phyloP scores from a whole-genome alignment of 2,888 invertebrate species.

The Xanthorhoe designata region DNA sequence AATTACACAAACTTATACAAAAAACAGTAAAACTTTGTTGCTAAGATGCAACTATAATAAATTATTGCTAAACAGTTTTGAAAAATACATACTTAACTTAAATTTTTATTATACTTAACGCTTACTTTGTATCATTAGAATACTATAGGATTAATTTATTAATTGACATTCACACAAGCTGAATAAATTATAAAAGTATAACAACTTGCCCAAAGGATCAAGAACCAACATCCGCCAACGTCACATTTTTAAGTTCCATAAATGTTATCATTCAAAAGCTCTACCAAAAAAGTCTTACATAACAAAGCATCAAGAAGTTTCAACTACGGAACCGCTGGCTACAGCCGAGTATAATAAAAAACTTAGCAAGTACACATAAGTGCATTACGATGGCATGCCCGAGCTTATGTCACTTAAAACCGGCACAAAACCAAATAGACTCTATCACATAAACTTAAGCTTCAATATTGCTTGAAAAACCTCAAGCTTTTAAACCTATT shows the following conservation, averaged over 20 bases:
- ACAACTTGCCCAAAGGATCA: neutral
- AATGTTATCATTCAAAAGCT: conserved; percentile 8
- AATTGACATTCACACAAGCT: too few relatives aligned
- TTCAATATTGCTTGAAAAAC: neutral
- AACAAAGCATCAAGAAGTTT: conserved; percentile 75
- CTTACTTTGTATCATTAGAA: neutral
- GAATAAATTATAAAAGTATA: neutral
- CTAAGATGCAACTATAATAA: too few relatives aligned
- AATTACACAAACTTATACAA: neutral
- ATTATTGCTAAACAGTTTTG: too few relatives aligned
- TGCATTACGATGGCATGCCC: conserved; percentile 78
- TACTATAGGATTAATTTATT: neutral
- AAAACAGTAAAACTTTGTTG: too few relatives aligned
- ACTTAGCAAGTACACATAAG: conserved; percentile 84
- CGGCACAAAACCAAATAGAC: conserved; percentile 1
- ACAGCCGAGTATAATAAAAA: conserved; percentile 83
- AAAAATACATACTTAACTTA: too few relatives aligned
- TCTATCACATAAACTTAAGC: neutral
- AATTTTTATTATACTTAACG: too few relatives aligned
- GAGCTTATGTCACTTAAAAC: conserved; percentile 34
- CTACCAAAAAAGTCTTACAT: conserved; percentile 44
- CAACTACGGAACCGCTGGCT: conserved; percentile 77
- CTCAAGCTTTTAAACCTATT: neutral
- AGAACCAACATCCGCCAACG: neutral
- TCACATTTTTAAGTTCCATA: neutral